Base-by-base conservation (phyloP, 2,888 invertebrate species). In the Acanthosepion lycidas region DNA sequence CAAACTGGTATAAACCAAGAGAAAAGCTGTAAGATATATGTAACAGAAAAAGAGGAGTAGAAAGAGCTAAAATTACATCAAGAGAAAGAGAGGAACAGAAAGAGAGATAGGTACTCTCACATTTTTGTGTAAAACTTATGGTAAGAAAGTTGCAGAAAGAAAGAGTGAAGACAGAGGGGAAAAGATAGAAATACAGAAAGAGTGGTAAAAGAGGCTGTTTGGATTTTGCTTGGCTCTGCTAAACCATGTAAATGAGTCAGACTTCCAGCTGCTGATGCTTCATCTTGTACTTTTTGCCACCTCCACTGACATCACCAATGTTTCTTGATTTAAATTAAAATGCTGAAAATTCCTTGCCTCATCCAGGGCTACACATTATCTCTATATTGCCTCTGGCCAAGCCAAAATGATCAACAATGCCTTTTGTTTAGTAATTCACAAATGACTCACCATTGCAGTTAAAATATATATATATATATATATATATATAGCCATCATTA, bases 321-420 rank as follows among this genome's bases (percentile, higher is more conserved):
- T n/a, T 78, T 78, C 78, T n/a, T 18, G 78, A 78, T 78, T 78
- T 33, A 15, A n/a, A 78, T 78, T 78, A n/a, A n/a, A n/a, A 78
- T 78, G 78, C 78, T 78, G 78, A 78, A 78, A n/a, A 78, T 78
- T 78, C n/a, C 78, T 78, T n/a, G 78, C n/a, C n/a, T 78, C n/a
- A n/a, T 78, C 78, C n/a, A 78, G n/a, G 9, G 33, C 5, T 12
- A 18, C 78, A n/a, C 12, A 15, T 20, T 18, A 78, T 78, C 78
- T 15, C n/a, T n/a, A 78, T n/a, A 78, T 78, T 12, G 78, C 78
- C 78, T 78, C n/a, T 78, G 78, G 78, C 78, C 78, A 78, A n/a
- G n/a, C n/a, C 78, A n/a, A n/a, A 15, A 78, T 8, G 28, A 78
- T 78, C 12, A 9, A 78, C 78, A n/a, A 78, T 78, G n/a, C n/a